Evolutionary conservation across 2,113 vertebrate genomes (phyloP).

Genomic region (Amazona guildingii): DNA sequence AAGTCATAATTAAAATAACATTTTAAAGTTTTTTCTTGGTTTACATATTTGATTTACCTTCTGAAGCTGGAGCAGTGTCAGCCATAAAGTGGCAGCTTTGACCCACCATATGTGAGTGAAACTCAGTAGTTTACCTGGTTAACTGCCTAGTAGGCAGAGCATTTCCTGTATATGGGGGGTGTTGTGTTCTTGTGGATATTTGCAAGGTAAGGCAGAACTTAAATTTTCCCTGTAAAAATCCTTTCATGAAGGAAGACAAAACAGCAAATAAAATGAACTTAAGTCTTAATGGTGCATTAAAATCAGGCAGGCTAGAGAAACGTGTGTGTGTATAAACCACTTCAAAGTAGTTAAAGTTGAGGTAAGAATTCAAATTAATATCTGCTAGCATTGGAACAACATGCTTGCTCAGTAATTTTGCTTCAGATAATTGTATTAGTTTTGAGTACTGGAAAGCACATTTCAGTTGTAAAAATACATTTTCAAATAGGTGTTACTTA

Average conservation of each 20-base stretch:
- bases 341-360: not conserved
- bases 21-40: not conserved
- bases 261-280: not conserved
- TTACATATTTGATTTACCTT: not conserved
- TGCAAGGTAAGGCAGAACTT: not conserved
- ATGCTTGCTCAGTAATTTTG: not conserved
- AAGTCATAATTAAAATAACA: not conserved
- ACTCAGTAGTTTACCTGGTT: not conserved
- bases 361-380: not conserved
- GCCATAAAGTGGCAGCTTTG: not conserved
- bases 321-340: accelerated
- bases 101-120: not conserved
- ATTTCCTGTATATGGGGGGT: not conserved
- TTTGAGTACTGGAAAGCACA: not conserved
- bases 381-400: not conserved
- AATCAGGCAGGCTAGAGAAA: not conserved
- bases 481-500: not conserved
- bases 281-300: not conserved
- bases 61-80: not conserved
- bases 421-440: not conserved
- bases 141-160: not conserved
- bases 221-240: not conserved
- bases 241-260: not conserved
- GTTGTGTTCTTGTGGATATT: not conserved
- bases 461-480: not conserved